Evolutionary conservation across 1,140 invertebrate species (phyloP), one percentile per base, ranked within the genome.

Genomic region (Mesaphorura yosii): DNA sequence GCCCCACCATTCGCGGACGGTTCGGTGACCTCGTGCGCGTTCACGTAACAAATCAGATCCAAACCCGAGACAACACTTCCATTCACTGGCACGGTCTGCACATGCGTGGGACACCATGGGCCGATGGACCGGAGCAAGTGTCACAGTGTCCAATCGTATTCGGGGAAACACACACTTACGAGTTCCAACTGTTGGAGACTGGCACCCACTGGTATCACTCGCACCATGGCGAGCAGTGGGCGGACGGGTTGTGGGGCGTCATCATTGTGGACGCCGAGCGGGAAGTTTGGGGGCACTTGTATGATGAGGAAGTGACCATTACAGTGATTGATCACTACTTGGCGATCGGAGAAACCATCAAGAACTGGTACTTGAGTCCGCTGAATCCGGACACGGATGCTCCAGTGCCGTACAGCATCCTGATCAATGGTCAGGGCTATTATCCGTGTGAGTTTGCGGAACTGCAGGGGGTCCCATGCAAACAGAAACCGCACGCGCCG

Each of bases 11-110:
- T 49, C 23, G 38, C 1, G 56, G 27, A 1, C 34, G 41, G 26
- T n/a, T 23, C 3, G 51, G 51, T 1, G 56, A 58, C 20, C 34
- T 26, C 12, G 25, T 58, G 0, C 34, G 38, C n/a, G 51, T 53
- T 14, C 42, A 27, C 2, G 47, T 58, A 3, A 37, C 15, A 12
- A 58, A 53, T 38, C 37, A 38, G 2, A 58, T 58, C n/a, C 45
- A 50, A 22, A 31, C 28, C 25, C 26, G 38, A 3, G 27, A 40
- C 12, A 53, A 45, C 14, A 39, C 50, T 3, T 40, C 29, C 3
- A 42, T 58, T 3, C 56, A 58, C 34, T 58, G 51, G 51, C 56
- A 58, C 19, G 56, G 56, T 3, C 23, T 58, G n/a, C 12, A 49
- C 12, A 46, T 49, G 7, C 6, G 15, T 15, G 34, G 41, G 2